phyloP scores from a whole-genome alignment of 2,888 invertebrate genomes.

The Ophioninae sp. region DNA sequence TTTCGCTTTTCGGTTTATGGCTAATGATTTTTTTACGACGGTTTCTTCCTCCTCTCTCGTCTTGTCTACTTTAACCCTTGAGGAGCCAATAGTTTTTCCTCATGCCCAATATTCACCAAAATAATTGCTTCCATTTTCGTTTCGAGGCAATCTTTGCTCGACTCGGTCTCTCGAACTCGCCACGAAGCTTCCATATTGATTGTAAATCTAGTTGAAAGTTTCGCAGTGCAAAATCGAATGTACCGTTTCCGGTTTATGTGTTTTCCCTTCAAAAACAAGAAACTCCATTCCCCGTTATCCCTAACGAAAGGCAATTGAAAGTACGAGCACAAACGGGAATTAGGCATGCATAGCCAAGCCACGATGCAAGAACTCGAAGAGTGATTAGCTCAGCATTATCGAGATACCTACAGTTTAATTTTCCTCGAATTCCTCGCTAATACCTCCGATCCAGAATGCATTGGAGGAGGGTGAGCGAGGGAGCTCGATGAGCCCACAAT shows the following conservation, averaged over 20 bases:
- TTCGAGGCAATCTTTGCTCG: no score
- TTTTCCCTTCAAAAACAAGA: neutral
- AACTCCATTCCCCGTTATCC: neutral
- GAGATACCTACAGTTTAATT: constrained; percentile 14
- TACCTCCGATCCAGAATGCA: constrained; percentile 12
- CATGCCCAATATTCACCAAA: no score
- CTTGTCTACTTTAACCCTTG: no score
- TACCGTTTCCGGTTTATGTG: neutral
- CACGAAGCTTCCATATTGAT: neutral
- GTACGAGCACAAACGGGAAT: neutral
- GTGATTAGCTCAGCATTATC: neutral
- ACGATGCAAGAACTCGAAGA: neutral
- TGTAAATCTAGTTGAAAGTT: neutral
- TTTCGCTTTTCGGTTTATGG: no score
- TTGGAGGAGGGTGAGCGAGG: neutral
- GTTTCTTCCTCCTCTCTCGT: no score
- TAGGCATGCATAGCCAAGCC: neutral
- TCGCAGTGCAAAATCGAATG: neutral
- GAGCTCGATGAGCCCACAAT: constrained; percentile 24
- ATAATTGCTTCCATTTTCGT: no score
- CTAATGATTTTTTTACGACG: no score
- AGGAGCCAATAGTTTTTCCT: no score
- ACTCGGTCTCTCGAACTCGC: no score
- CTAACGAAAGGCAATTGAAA: neutral
- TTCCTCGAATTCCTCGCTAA: neutral